Base-by-base conservation (phyloP, 2,113 vertebrate genomes). In the Oenanthe melanoleuca region DNA sequence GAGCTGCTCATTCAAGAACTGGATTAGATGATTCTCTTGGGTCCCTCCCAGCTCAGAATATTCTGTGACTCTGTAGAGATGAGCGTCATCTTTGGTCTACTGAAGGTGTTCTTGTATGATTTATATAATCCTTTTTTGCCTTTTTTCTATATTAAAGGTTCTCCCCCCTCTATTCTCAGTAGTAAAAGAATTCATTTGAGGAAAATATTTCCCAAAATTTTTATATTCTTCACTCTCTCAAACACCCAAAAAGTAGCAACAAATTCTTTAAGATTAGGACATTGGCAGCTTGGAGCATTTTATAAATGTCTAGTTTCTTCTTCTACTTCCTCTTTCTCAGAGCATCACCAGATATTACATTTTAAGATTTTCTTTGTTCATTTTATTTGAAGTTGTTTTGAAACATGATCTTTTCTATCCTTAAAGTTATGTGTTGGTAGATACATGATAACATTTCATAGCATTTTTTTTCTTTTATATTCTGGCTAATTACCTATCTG, bases 401-500 rank as follows among this genome's bases (percentile, higher is more conserved):
- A 97, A 95, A 90, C 47, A 45, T 22, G 8, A 49, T 65, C 12
- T 47, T 16, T 26, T 24, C 17, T 78, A 73, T 18, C 16, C 22
- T 78, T 75, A 67, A 92, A 88, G 56, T 37, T 56, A 69, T 78
- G 10, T 49, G 21, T 87, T 77, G 14, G 37, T 82, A 64, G 49
- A 91, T 60, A 80, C 21, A 33, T 93, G 92, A 97, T 96, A 56
- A 83, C 50, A 71, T 93, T 89, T 92, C 29, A 87, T 79, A 81
- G 55, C 33, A 63, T 49, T 38, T 47, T 74, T 95, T 92, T 84
- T 42, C 11, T 20, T 55, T 56, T 71, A 10, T 42, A 53, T 79
- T 96, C 95, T 97, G 94, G 85, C 80, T 98, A 98, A 98, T 98
- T 98, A 96, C 80, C 65, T 98, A 96, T 97, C 96, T 97, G 88